Percentiles rank a stretch among this genome's conserved stretches.
Evolutionary conservation across 2,113 vertebrate genomes (phyloP).

Genomic region (Empidonax alnorum): DNA sequence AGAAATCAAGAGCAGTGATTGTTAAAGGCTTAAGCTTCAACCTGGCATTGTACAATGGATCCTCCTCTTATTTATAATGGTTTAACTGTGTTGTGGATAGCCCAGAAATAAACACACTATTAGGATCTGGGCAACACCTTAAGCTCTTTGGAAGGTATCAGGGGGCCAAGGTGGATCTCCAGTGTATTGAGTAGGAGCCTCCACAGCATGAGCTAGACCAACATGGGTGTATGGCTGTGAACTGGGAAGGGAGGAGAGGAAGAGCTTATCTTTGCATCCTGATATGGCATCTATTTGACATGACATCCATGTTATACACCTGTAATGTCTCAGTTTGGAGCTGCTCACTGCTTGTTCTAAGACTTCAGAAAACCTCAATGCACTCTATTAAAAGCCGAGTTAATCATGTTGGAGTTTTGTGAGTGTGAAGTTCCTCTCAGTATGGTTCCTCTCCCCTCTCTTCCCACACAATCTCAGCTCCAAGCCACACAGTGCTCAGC

Average conservation of each 20-base stretch:
- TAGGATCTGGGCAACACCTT: background rate
- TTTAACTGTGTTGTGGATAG: background rate
- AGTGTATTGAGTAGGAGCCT: background rate
- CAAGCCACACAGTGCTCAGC: background rate
- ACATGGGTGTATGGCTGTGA: background rate
- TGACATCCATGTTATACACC: background rate
- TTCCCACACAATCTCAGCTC: background rate
- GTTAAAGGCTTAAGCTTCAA: background rate
- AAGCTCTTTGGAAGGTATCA: background rate
- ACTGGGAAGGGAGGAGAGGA: background rate
- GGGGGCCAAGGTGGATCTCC: background rate
- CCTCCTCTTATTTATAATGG: background rate
- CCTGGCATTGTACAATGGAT: background rate
- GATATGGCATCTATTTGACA: background rate
- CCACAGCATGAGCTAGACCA: background rate
- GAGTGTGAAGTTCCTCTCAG: background rate
- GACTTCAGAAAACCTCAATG: background rate
- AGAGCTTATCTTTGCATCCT: background rate
- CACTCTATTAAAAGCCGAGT: background rate
- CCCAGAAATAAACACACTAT: background rate
- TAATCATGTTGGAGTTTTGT: background rate
- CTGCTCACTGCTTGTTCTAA: background rate
- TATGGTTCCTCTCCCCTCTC: background rate
- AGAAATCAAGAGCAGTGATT: background rate
- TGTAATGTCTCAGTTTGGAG: background rate